A percentile compares a stretch with the other conserved stretches of the same genome.
These are phyloP conservation scores for Hemicordylus capensis DNA, from an alignment of 2,113 vertebrate genomes.

Conservation along the genomic window DNA sequence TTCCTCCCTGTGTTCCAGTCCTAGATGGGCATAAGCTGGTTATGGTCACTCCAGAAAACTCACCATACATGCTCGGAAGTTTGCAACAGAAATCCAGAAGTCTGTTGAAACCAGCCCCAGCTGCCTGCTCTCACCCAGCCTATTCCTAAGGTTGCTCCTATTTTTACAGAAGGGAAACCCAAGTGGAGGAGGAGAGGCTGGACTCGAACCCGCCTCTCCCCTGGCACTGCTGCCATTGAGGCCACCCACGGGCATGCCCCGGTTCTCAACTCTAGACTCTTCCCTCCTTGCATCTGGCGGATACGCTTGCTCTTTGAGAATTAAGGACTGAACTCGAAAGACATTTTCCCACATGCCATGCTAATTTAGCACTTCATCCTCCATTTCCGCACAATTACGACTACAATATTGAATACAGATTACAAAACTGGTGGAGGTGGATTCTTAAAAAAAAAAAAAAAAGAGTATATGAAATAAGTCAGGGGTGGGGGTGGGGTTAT, in stretches of 20 bases:
- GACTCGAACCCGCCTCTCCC: background rate
- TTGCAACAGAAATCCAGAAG: background rate
- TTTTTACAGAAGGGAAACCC: background rate
- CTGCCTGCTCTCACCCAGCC: background rate
- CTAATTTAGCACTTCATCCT: background rate
- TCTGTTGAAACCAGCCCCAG: no score
- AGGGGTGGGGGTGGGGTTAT: background rate
- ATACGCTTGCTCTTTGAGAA: no score
- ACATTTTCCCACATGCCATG: background rate
- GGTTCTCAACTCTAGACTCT: accelerated
- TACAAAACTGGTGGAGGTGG: background rate
- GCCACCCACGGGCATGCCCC: background rate
- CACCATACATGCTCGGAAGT: background rate
- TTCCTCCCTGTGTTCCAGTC: background rate
- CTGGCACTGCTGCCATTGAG: background rate
- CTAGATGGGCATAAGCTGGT: background rate
- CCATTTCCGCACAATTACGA: background rate
- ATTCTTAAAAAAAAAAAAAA: background rate
- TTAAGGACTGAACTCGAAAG: background rate
- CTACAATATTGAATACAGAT: background rate
- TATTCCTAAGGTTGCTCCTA: background rate
- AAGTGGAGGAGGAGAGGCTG: background rate
- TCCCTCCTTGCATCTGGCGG: background rate
- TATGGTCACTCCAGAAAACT: background rate
- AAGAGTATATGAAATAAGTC: background rate